Base-by-base conservation (phyloP, 2,113 vertebrate genomes). In the Scomber scombrus region DNA sequence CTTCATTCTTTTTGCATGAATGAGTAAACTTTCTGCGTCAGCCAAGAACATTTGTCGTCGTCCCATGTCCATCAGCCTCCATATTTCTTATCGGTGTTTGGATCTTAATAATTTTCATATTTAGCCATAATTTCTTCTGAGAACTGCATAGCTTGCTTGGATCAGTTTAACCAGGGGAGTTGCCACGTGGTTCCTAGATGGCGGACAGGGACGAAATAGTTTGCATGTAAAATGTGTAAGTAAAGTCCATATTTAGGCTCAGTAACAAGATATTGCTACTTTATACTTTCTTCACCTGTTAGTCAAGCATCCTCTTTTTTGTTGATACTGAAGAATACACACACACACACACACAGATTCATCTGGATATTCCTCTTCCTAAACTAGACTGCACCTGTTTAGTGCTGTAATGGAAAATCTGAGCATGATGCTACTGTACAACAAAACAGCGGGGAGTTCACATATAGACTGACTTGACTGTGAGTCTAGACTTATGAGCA, bases 281-380 rank as follows among this genome's bases (percentile, higher is more conserved):
- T 64, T n/a, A 16, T 21, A 29, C 31, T 63, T 19, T 10, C 74
- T 47, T 19, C 21, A 23, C 26, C 51, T 60, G 21, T 49, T 43
- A 52, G 55, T 13, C 34, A 43, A n/a, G 15, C 14, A 40, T 64
- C 43, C 56, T 56, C 58, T 40, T 34, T 62, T 34, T 82, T 80
- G 78, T 81, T 89, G 78, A 86, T 81, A 83, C 18, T 71, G 72
- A 23, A 15, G 63, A 63, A 84, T 86, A 81, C 82, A 86, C 63
- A 57, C 82, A 78, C 55, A 86, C 63, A 81, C 82, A 86, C 63
- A 57, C 82, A 78, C 55, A 55, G 74, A 85, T 74, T 68, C 57
- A 80, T 81, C 60, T 52, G 47, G 47, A 66, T 78, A 88, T 89
- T 90, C 78, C 72, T 88, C 67, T 85, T 81, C 85, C 82, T 26